Evolutionary conservation across 2,797 vertebrate species (phyloP).

Genomic region (Myotis daubentonii): DNA sequence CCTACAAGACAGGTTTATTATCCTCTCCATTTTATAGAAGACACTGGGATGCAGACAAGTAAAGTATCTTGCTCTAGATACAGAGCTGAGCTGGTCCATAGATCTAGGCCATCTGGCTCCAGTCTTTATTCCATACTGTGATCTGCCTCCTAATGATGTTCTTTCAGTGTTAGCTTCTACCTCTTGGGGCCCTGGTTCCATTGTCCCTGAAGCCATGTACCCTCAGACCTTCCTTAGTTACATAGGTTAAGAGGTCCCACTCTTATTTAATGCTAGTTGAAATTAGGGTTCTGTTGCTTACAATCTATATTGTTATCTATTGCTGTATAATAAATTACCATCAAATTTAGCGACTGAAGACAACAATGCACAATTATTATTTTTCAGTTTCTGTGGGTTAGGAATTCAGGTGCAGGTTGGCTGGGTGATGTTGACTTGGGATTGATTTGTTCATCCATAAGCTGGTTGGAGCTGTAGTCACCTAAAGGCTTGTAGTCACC

Average conservation of each 20-base stretch:
- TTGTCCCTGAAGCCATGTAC: background rate
- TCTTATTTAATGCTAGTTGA: background rate
- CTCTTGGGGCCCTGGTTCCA: background rate
- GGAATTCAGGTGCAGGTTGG: background rate
- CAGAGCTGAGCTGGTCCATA: background rate
- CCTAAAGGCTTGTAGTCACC: background rate
- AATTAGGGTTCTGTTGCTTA: background rate
- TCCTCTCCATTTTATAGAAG: background rate
- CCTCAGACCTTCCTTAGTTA: background rate
- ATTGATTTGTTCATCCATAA: background rate
- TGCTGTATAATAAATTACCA: background rate
- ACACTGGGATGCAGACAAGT: background rate
- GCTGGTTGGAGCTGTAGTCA: background rate
- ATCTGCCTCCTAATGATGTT: background rate
- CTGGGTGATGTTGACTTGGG: background rate
- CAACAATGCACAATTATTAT: background rate
- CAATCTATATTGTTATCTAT: background rate
- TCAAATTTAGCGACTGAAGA: background rate
- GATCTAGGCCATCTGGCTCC: background rate
- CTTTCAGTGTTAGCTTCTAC: background rate
- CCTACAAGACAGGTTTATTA: background rate
- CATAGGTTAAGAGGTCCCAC: background rate
- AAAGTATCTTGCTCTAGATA: background rate
- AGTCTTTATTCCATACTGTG: background rate
- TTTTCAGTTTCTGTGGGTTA: background rate